A percentile compares a stretch with the other conserved stretches of the same genome.
Evolutionary conservation across 2,113 vertebrate species (phyloP).

Genomic region (Genyomyrus donnyi): DNA sequence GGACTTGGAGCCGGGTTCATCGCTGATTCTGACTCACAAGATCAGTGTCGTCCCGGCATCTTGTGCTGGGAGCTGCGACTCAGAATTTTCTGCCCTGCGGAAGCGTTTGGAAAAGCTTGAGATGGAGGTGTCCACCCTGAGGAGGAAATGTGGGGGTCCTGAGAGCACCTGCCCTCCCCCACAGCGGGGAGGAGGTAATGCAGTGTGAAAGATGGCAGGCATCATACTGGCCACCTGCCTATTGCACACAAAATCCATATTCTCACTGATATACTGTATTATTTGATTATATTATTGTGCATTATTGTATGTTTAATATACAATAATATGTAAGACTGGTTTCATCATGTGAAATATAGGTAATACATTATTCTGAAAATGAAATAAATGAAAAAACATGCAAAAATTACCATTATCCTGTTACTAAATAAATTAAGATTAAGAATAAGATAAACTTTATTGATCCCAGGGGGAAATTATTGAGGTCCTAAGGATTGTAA

Average conservation of each 20-base stretch:
- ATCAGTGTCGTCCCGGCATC: slow-evolving; percentile 54
- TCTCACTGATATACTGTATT: background rate
- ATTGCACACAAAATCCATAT: background rate
- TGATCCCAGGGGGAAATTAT: background rate
- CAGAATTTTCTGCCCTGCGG: slow-evolving; percentile 50
- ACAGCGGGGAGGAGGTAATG: background rate
- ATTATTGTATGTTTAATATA: background rate
- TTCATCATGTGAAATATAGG: background rate
- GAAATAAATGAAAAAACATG: background rate
- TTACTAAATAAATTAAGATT: background rate
- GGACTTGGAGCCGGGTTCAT: slow-evolving; percentile 53
- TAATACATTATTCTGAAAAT: background rate
- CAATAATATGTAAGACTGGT: background rate
- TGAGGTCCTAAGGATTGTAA: background rate
- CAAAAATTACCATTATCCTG: background rate
- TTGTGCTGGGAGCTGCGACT: slow-evolving; percentile 50
- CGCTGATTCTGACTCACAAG: slow-evolving; percentile 62
- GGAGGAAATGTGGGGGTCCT: slow-evolving; percentile 50
- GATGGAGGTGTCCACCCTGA: slow-evolving; percentile 56
- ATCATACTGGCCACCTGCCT: background rate
- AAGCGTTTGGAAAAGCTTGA: slow-evolving; percentile 55
- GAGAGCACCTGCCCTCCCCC: background rate
- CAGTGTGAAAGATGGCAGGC: background rate
- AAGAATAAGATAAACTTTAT: background rate
- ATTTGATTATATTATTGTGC: background rate